phyloP scores from a whole-genome alignment of 2,888 invertebrate species.

The Morpho helenor region DNA sequence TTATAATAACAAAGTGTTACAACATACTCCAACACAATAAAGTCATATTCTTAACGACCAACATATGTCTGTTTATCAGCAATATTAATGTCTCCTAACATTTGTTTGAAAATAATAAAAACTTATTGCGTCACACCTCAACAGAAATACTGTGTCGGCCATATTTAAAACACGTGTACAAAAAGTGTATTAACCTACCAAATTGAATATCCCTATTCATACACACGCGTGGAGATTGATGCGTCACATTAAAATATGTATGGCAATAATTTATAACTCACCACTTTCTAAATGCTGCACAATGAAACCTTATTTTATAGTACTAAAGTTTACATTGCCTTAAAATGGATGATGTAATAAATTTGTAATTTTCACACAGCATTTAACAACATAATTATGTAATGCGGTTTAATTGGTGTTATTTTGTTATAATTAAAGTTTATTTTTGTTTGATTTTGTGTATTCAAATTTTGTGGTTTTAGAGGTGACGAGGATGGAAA shows the following conservation, averaged over 20 bases:
- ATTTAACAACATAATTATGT: conserved; percentile 7
- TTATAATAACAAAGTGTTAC: not conserved
- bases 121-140: conserved; percentile 28
- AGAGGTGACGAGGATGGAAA: conserved; percentile 73
- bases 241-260: conserved; percentile 57
- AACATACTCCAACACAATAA: too few relatives aligned
- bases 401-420: conserved; percentile 23
- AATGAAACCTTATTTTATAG: conserved; percentile 8
- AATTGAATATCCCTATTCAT: conserved; percentile 62
- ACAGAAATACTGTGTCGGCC: not conserved
- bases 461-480: conserved; percentile 27
- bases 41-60: conserved; percentile 10
- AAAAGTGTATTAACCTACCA: conserved; percentile 52
- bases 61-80: conserved; percentile 15
- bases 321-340: conserved; percentile 28
- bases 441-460: conserved; percentile 27
- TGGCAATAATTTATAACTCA: conserved; percentile 45
- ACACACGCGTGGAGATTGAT: conserved; percentile 52
- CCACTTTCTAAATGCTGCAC: conserved; percentile 15
- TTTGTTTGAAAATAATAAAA: conserved; percentile 23
- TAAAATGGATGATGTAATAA: conserved; percentile 3
- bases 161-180: conserved; percentile 46
- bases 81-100: conserved; percentile 16
- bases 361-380: conserved; percentile 20
- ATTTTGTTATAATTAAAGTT: conserved; percentile 13